These are phyloP conservation scores for Aptenodytes forsteri DNA, from an alignment of 2,113 vertebrate genomes.

Conservation along the genomic window DNA sequence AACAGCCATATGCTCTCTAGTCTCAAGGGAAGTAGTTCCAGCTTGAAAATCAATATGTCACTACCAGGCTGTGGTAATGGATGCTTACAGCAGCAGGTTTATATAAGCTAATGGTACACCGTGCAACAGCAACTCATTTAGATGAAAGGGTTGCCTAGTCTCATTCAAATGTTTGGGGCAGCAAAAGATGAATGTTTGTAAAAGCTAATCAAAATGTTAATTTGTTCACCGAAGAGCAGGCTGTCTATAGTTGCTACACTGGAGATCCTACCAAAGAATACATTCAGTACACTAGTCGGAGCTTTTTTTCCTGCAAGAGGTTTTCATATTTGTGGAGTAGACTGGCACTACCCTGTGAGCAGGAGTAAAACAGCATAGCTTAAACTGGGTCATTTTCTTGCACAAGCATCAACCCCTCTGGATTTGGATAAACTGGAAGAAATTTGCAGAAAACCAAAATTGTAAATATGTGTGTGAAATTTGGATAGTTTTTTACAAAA, in stretches of 20 bases:
- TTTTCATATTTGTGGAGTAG: not conserved
- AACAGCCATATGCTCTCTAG: constrained; percentile 53
- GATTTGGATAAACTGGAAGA: not conserved
- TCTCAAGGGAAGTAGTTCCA: constrained; percentile 54
- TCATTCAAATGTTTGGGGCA: not conserved
- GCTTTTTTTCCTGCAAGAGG: not conserved
- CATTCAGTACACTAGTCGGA: not conserved
- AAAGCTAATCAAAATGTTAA: constrained; percentile 32
- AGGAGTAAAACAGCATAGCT: not conserved
- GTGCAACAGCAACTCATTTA: constrained; percentile 44
- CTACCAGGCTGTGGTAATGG: constrained; percentile 52
- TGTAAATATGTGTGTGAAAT: not conserved
- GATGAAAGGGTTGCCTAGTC: constrained; percentile 39
- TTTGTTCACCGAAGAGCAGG: constrained; percentile 9
- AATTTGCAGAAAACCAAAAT: not conserved
- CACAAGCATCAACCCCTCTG: not conserved
- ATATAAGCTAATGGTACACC: constrained; percentile 26
- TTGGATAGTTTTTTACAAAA: not conserved
- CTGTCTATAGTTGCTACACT: not conserved
- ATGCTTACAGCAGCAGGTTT: constrained; percentile 67
- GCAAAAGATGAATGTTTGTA: not conserved
- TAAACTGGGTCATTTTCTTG: not conserved
- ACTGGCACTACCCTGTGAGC: not conserved
- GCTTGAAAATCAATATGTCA: constrained; percentile 66
- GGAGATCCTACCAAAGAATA: not conserved